Evolutionary conservation across 2,888 invertebrate species (phyloP).

Genomic region (Coelogynopora nodosa): DNA sequence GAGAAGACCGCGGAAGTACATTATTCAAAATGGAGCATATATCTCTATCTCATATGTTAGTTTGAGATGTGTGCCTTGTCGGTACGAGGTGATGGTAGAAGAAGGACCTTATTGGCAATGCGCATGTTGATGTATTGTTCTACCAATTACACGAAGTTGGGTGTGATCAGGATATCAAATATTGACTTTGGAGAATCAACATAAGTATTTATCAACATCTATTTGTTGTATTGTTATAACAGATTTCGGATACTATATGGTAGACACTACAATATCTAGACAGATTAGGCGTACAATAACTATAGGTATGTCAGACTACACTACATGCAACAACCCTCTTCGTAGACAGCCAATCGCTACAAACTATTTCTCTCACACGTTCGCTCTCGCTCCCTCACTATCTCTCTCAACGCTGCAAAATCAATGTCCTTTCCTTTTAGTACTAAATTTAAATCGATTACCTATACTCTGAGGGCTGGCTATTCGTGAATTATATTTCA

Average conservation of each 20-base stretch:
- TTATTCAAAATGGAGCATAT: not conserved
- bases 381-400: too few relatives aligned
- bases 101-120: not conserved
- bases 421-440: too few relatives aligned
- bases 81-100: not conserved
- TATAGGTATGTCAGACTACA: not conserved
- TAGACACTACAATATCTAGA: not conserved
- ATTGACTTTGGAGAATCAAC: slow-evolving; percentile 15
- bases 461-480: too few relatives aligned
- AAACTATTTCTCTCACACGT: too few relatives aligned
- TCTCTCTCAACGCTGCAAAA: too few relatives aligned
- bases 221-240: not conserved
- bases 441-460: too few relatives aligned
- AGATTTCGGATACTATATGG: not conserved
- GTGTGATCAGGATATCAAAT: too few relatives aligned
- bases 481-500: too few relatives aligned
- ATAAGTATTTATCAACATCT: too few relatives aligned
- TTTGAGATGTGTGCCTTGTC: not conserved
- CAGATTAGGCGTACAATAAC: not conserved
- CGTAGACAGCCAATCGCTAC: too few relatives aligned
- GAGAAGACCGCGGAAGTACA: not conserved
- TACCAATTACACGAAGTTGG: not conserved
- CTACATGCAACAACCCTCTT: not conserved
- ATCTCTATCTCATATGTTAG: not conserved
- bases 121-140: not conserved